Evolutionary conservation across 2,888 invertebrate genomes (phyloP).

Genomic region (Tetropium fuscum): DNA sequence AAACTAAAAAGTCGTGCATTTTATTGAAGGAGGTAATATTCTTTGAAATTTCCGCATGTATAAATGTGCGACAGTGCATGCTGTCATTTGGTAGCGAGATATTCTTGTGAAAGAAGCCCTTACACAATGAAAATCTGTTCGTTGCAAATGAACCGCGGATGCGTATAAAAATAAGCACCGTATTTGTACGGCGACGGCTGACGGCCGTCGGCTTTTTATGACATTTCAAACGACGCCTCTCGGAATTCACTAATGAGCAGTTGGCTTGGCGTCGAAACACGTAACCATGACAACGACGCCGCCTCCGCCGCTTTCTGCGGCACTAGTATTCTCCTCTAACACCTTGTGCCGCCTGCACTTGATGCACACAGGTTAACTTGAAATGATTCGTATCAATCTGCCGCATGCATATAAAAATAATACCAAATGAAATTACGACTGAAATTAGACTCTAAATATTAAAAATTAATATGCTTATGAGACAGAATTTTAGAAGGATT

Average conservation of each 20-base stretch:
- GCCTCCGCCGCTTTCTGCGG: constrained; percentile 40
- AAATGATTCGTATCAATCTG: too few relatives aligned
- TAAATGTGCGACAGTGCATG: constrained; percentile 42
- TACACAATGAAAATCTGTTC: constrained; percentile 48
- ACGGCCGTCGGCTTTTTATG: constrained; percentile 62
- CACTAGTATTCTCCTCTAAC: constrained; percentile 28
- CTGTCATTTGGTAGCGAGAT: constrained; percentile 35
- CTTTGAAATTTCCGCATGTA: constrained; percentile 37
- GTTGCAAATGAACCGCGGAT: constrained; percentile 28
- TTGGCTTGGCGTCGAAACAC: constrained; percentile 60
- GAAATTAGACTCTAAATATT: too few relatives aligned
- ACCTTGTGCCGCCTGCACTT: constrained; percentile 16
- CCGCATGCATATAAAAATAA: too few relatives aligned
- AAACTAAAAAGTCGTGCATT: constrained; percentile 1
- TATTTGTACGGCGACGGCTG: constrained; percentile 50
- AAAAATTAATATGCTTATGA: too few relatives aligned
- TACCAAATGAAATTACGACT: too few relatives aligned
- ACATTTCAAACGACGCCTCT: constrained; percentile 64
- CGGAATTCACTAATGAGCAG: constrained; percentile 65
- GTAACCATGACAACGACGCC: constrained; percentile 58
- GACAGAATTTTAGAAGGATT: too few relatives aligned
- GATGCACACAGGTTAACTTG: too few relatives aligned
- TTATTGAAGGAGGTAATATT: constrained; percentile 30
- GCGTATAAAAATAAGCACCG: constrained; percentile 49
- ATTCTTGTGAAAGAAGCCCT: constrained; percentile 37